A percentile compares a stretch with the other conserved stretches of the same genome.
phyloP scores from a whole-genome alignment of 2,888 invertebrate species.

The Lepidocyrtoides sp. region DNA sequence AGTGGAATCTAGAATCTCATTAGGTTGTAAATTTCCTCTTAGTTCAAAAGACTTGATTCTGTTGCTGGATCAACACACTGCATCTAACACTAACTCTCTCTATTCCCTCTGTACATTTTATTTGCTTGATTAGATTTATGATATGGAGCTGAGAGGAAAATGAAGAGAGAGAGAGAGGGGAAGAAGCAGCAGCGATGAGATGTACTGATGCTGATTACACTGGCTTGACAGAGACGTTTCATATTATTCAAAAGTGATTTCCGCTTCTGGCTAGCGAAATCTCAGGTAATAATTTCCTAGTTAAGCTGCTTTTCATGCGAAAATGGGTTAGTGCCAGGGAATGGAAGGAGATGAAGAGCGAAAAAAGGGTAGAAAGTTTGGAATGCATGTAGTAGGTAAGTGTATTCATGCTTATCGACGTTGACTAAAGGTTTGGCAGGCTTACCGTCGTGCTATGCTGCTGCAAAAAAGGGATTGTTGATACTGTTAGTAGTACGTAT shows the following conservation, averaged over 20 bases:
- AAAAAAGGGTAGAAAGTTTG: neutral
- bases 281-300: conserved; percentile 36
- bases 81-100: too few relatives aligned
- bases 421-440: too few relatives aligned
- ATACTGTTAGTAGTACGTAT: too few relatives aligned
- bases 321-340: neutral
- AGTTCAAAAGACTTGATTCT: neutral
- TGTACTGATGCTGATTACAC: too few relatives aligned
- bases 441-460: too few relatives aligned
- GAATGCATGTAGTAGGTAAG: too few relatives aligned
- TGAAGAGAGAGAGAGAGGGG: conserved; percentile 59
- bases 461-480: too few relatives aligned
- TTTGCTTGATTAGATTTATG: conserved; percentile 10
- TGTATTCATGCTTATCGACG: too few relatives aligned
- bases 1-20: too few relatives aligned
- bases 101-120: neutral
- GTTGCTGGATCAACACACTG: too few relatives aligned
- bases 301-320: neutral
- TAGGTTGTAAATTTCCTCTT: neutral
- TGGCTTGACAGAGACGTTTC: neutral
- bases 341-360: neutral
- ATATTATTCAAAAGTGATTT: conserved; percentile 42
- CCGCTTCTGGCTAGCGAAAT: conserved; percentile 9
- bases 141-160: neutral
- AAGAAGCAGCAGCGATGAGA: neutral